phyloP scores from a whole-genome alignment of 2,888 invertebrate genomes.

The Melinaea marsaeus region DNA sequence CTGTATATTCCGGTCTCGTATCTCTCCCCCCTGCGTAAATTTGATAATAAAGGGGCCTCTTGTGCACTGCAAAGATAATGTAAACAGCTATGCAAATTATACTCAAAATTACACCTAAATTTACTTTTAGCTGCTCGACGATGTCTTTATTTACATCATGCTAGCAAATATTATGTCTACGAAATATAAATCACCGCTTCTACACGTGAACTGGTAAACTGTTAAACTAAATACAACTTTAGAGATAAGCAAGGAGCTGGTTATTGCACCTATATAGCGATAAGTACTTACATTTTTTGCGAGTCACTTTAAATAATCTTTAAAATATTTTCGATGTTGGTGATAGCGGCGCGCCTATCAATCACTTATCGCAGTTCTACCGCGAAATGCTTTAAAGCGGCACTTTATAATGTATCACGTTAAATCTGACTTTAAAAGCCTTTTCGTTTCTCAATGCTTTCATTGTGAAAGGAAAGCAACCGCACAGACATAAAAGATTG shows the following conservation, averaged over 20 bases:
- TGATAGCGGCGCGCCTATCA: constrained; percentile 59
- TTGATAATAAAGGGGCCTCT: constrained; percentile 76
- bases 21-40: constrained; percentile 66
- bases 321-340: constrained; percentile 63
- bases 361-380: constrained; percentile 72
- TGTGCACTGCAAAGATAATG: constrained; percentile 77
- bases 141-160: constrained; percentile 64
- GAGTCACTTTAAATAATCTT: constrained; percentile 4
- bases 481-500: constrained; percentile 70
- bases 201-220: too few species aligned
- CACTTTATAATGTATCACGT: constrained; percentile 72
- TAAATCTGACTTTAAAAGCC: constrained; percentile 67
- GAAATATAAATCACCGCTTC: too few species aligned
- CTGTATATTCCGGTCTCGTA: constrained; percentile 66
- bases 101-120: constrained; percentile 73
- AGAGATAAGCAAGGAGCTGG: too few species aligned
- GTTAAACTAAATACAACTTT: too few species aligned
- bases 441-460: constrained; percentile 48
- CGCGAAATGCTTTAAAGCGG: constrained; percentile 70
- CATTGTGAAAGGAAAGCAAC: constrained; percentile 55
- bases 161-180: constrained; percentile 18
- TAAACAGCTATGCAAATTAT: constrained; percentile 77
- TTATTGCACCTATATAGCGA: too few species aligned
- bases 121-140: constrained; percentile 70
- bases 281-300: too few species aligned